These are phyloP conservation scores for Hydraecia micacea DNA, from an alignment of 2,888 invertebrate species.

Conservation along the genomic window DNA sequence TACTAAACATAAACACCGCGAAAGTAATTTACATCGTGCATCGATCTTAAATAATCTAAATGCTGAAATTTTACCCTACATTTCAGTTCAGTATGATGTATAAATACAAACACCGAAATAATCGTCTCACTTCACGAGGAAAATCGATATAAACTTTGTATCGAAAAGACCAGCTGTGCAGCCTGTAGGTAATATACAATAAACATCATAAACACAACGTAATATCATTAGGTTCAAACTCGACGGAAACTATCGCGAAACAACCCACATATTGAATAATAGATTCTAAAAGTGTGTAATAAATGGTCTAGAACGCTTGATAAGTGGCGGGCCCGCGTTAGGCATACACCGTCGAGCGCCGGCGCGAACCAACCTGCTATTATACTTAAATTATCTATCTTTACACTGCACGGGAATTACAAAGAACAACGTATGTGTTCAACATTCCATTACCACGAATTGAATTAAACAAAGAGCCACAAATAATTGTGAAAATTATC, in stretches of 20 bases:
- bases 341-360: constrained; percentile 39
- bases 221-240: constrained; percentile 50
- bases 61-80: background rate
- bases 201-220: constrained; percentile 39
- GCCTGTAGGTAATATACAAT: background rate
- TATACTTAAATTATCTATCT: constrained; percentile 47
- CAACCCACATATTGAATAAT: constrained; percentile 65
- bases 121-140: background rate
- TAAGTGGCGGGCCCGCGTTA: constrained; percentile 57
- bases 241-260: constrained; percentile 56
- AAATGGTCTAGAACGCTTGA: constrained; percentile 56
- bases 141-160: constrained; percentile 15
- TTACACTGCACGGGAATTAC: constrained; percentile 25
- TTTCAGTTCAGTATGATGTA: background rate
- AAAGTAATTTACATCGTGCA: background rate
- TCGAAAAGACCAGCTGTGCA: constrained; percentile 13
- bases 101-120: background rate
- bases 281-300: constrained; percentile 63
- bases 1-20: background rate
- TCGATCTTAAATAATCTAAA: background rate
- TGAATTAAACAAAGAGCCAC: constrained; percentile 9
- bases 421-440: constrained; percentile 23
- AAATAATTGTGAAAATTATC: constrained; percentile 23
- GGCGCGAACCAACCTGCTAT: constrained; percentile 52
- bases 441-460: constrained; percentile 40